Evolutionary conservation across 2,113 vertebrate genomes (phyloP).

Genomic region (Corydoras maculifer): DNA sequence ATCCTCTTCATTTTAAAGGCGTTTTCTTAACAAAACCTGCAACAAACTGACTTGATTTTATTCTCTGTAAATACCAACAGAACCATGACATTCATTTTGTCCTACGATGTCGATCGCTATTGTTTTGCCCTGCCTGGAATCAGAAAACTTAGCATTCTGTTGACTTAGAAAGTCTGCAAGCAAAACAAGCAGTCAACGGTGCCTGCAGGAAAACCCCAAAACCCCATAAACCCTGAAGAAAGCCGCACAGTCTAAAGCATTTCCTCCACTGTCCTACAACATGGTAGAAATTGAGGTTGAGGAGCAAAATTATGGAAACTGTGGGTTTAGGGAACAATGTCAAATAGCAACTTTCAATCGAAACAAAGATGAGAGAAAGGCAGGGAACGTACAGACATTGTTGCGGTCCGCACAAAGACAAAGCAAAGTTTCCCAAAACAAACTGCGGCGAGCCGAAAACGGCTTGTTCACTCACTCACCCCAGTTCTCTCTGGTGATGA

Average conservation of each 20-base stretch:
- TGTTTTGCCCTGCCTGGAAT: neutral
- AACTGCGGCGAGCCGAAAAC: conserved; percentile 19
- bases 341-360: neutral
- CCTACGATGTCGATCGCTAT: neutral
- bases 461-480: neutral
- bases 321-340: conserved; percentile 21
- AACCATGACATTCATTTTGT: neutral
- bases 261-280: conserved; percentile 32
- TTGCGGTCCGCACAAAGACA: conserved; percentile 1
- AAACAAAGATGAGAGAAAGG: conserved; percentile 5
- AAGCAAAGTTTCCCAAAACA: conserved; percentile 16
- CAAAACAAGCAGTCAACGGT: neutral
- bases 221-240: conserved; percentile 33
- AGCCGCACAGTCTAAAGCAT: conserved; percentile 28
- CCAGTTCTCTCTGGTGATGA: neutral
- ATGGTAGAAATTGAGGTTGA: conserved; percentile 17
- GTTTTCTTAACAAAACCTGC: too few species aligned
- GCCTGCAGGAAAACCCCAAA: conserved; percentile 32
- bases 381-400: neutral
- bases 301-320: conserved; percentile 25
- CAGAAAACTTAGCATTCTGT: conserved; percentile 4
- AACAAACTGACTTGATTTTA: too few species aligned
- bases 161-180: conserved; percentile 4
- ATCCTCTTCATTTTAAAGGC: too few species aligned
- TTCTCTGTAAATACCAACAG: neutral